Conservation (phyloP, 2,113 vertebrate species). For the rat (Rattus norvegicus) region DNA sequence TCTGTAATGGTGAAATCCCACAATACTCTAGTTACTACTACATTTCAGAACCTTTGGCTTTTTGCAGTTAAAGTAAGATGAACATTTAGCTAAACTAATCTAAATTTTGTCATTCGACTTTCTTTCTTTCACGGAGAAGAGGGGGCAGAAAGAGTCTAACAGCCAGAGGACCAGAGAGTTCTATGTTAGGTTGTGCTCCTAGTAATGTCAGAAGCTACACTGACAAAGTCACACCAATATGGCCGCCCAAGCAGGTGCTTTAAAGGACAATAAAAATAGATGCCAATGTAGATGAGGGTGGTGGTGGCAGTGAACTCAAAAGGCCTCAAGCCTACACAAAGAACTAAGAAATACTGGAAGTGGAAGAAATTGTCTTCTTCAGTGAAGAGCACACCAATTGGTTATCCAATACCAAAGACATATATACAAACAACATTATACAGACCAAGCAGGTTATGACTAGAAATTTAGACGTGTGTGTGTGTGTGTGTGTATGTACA, state of each 20-base stretch:
- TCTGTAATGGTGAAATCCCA: slow-evolving; percentile 45
- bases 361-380: background rate
- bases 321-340: background rate
- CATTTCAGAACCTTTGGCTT: slow-evolving; percentile 40
- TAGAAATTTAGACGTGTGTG: background rate
- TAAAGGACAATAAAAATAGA: background rate
- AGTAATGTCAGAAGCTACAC: background rate
- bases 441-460: background rate
- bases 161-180: background rate
- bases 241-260: background rate
- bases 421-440: background rate
- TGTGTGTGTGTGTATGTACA: background rate
- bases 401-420: background rate
- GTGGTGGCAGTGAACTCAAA: background rate
- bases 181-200: background rate
- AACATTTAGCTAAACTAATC: background rate
- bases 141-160: background rate
- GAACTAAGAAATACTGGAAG: background rate
- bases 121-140: background rate
- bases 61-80: background rate
- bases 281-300: background rate
- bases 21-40: slow-evolving; percentile 41
- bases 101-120: slow-evolving; percentile 50
- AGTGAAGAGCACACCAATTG: background rate
- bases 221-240: background rate